Evolutionary conservation across 2,797 vertebrate species (phyloP).

Genomic region (Vireo griseus): DNA sequence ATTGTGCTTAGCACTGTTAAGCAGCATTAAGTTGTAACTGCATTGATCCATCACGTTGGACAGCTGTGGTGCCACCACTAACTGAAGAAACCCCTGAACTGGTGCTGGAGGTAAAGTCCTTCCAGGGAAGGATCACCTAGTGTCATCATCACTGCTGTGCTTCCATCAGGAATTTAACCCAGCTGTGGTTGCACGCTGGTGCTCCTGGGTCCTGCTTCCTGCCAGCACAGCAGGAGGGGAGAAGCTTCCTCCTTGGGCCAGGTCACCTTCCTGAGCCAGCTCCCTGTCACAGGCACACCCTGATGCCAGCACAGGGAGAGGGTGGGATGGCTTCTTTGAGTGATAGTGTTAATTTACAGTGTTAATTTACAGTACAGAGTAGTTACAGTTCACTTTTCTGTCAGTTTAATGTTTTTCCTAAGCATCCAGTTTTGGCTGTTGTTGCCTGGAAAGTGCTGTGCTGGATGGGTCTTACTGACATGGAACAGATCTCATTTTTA

Average conservation of each 20-base stretch:
- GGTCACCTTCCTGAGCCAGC: not conserved
- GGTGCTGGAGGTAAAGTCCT: not conserved
- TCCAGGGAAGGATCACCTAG: not conserved
- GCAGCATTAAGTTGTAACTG: not conserved
- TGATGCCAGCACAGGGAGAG: not conserved
- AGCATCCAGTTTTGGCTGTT: not conserved
- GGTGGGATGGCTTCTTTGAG: not conserved
- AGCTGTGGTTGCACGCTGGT: not conserved
- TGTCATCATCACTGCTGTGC: not conserved
- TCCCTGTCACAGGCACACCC: not conserved
- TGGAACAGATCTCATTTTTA: not conserved
- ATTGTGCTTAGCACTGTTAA: not conserved
- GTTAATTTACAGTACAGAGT: not conserved
- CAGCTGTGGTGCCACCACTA: not conserved
- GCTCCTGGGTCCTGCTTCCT: not conserved
- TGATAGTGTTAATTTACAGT: not conserved
- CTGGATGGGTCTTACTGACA: constrained; percentile 29
- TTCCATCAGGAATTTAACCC: not conserved
- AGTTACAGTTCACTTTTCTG: not conserved
- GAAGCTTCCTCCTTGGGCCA: not conserved
- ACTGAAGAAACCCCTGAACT: not conserved
- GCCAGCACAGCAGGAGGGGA: not conserved
- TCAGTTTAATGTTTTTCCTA: not conserved
- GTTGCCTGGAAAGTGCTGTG: not conserved
- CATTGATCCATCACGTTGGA: not conserved